A percentile compares a stretch with the other conserved stretches of the same genome.
phyloP scores from a whole-genome alignment of 2,888 invertebrate species.

The Chironomus riparius region DNA sequence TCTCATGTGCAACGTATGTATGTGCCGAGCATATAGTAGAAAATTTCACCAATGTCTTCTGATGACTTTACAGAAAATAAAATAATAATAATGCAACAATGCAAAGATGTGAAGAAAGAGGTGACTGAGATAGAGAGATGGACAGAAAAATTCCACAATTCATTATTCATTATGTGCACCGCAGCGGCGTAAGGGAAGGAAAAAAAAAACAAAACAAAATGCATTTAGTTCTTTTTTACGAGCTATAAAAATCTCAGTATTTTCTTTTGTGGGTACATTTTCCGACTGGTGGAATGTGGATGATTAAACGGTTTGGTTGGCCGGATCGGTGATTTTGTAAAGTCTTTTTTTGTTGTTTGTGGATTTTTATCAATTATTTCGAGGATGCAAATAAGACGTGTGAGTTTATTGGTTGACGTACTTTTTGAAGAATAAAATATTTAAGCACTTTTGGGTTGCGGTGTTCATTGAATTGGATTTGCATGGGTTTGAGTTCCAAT shows the following conservation, averaged over 20 bases:
- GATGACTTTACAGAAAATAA: background rate
- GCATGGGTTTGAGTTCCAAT: too few species aligned
- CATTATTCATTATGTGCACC: background rate
- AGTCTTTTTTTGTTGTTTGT: background rate
- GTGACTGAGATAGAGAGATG: background rate
- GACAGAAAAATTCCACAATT: background rate
- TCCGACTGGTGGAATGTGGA: too few species aligned
- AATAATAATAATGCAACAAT: background rate
- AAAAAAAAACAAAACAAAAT: background rate
- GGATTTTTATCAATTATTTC: too few species aligned
- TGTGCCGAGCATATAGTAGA: background rate
- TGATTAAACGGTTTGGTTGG: too few species aligned
- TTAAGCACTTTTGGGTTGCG: too few species aligned
- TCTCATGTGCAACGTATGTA: background rate
- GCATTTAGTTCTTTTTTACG: constrained; percentile 2
- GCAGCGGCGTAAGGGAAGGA: background rate
- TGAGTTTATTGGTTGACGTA: too few species aligned
- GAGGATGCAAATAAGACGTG: too few species aligned
- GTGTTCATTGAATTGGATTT: too few species aligned
- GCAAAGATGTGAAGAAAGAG: background rate
- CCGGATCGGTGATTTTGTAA: too few species aligned
- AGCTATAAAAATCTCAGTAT: background rate
- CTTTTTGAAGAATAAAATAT: too few species aligned
- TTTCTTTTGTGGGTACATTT: background rate
- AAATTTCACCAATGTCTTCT: background rate